phyloP scores from a whole-genome alignment of 2,888 invertebrate genomes.

The Abrostola triplasia region DNA sequence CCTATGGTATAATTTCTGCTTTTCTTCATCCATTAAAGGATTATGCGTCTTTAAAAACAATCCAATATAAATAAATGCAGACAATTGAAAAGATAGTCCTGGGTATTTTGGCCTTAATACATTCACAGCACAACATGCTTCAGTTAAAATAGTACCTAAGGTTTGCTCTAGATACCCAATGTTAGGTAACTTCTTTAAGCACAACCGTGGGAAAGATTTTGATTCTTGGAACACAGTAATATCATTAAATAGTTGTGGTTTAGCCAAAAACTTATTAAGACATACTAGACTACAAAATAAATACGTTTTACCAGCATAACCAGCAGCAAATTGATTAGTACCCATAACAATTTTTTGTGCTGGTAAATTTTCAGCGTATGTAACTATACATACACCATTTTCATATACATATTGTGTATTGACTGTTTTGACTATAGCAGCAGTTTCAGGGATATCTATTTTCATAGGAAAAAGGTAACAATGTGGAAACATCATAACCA shows the following conservation, averaged over 20 bases:
- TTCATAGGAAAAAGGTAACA: conserved; percentile 65
- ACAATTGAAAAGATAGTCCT: conserved; percentile 82
- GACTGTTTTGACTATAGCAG: conserved; percentile 80
- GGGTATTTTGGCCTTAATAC: conserved; percentile 89
- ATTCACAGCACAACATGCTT: conserved; percentile 86
- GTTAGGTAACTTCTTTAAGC: conserved; percentile 84
- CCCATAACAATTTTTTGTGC: conserved; percentile 82
- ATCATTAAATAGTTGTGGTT: conserved; percentile 84
- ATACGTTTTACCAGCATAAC: conserved; percentile 85
- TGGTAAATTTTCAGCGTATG: conserved; percentile 87
- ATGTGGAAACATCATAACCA: conserved; percentile 81
- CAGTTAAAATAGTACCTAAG: conserved; percentile 84
- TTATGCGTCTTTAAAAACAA: conserved; percentile 88
- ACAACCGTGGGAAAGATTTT: conserved; percentile 75
- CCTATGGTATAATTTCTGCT: conserved; percentile 72
- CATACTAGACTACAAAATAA: conserved; percentile 87
- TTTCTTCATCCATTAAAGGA: conserved; percentile 64
- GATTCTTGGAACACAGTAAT: conserved; percentile 78
- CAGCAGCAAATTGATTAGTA: conserved; percentile 76
- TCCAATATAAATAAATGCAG: conserved; percentile 88
- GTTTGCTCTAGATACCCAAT: conserved; percentile 90
- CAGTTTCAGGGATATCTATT: conserved; percentile 83
- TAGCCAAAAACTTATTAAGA: conserved; percentile 83
- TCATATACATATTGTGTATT: conserved; percentile 79
- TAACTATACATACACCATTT: conserved; percentile 89